phyloP scores from a whole-genome alignment of 2,797 vertebrate genomes.

The Peromyscus attwateri region DNA sequence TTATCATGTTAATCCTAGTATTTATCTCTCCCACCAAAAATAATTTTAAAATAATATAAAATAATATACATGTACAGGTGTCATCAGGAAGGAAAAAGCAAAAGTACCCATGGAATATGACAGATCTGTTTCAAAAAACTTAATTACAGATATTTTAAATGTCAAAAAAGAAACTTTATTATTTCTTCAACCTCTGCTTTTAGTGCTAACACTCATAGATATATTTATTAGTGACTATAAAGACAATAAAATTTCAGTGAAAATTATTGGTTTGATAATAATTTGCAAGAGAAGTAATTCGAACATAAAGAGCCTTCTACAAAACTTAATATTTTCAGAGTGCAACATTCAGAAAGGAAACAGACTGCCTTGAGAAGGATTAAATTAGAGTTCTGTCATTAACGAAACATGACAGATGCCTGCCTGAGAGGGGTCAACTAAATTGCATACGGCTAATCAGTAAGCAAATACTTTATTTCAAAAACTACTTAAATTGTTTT shows the following conservation, averaged over 20 bases:
- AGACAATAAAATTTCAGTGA: not conserved
- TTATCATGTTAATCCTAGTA: not conserved
- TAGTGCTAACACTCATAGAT: not conserved
- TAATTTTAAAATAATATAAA: not conserved
- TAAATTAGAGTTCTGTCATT: not conserved
- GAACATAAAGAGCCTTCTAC: not conserved
- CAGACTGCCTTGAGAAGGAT: not conserved
- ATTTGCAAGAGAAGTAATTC: not conserved
- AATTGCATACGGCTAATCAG: not conserved
- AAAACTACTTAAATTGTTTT: not conserved
- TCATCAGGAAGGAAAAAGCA: not conserved
- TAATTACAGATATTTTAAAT: not conserved
- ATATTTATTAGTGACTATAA: not conserved
- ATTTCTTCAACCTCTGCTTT: not conserved
- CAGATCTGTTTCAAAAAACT: not conserved
- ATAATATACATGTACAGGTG: not conserved
- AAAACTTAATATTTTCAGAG: conserved; percentile 7
- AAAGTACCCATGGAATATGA: not conserved
- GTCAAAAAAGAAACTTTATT: not conserved
- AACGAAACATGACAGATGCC: not conserved
- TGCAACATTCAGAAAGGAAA: conserved; percentile 12
- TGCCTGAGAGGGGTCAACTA: not conserved
- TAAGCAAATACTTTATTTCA: not conserved
- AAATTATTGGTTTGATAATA: not conserved
- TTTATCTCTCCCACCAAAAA: not conserved